Evolutionary conservation across 2,888 invertebrate genomes (phyloP).

Genomic region (Creontiades dilutus): DNA sequence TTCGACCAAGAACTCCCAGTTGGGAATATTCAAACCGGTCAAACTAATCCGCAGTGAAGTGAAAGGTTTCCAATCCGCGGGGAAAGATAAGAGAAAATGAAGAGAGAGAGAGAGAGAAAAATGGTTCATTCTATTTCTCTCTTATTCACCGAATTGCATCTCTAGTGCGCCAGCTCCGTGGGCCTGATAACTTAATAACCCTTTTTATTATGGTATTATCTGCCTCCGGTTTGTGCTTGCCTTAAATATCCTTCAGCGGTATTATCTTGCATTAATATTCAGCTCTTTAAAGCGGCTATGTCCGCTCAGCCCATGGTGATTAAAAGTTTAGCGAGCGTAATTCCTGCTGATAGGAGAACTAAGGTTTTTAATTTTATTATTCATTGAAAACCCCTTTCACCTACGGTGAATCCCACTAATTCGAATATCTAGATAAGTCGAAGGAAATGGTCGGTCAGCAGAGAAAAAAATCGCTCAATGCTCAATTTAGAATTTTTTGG

Average conservation of each 20-base stretch:
- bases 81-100: background rate
- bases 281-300: conserved; percentile 2
- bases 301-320: background rate
- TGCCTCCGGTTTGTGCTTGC: conserved; percentile 3
- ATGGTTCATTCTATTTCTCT: conserved; percentile 17
- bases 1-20: background rate
- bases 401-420: no score
- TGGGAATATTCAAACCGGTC: background rate
- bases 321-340: conserved; percentile 23
- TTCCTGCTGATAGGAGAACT: background rate
- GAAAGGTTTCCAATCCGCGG: conserved; percentile 31
- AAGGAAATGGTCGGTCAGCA: no score
- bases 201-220: conserved; percentile 49
- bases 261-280: conserved; percentile 44
- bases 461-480: no score
- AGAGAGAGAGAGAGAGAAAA: background rate
- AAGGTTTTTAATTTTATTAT: background rate
- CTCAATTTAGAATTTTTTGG: no score
- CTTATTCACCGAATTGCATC: conserved; percentile 40
- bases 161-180: background rate
- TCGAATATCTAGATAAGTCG: no score
- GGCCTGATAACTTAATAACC: conserved; percentile 29
- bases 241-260: conserved; percentile 25
- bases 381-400: background rate
- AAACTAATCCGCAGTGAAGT: conserved; percentile 5